Base-by-base conservation (phyloP, 2,113 vertebrate species). In the Etheostoma cragini region DNA sequence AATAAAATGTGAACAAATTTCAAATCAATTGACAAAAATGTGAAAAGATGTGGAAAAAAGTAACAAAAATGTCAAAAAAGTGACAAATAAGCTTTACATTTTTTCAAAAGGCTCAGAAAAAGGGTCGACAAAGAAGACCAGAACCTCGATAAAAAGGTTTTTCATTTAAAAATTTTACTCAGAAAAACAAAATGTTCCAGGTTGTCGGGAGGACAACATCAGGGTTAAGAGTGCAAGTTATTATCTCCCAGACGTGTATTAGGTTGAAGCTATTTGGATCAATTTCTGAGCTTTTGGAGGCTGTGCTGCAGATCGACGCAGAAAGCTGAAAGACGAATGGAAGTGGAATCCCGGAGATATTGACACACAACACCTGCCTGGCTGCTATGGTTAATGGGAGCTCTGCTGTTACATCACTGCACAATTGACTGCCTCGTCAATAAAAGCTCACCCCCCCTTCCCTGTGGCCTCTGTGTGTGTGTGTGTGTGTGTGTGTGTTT, bases 361-460 rank as follows among this genome's bases (percentile, higher is more conserved):
- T 67, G 87, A 86, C 68, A 52, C 73, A 82, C 69, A 87, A 72
- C 81, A 87, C 78, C 88, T 87, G 87, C 78, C 76, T 73, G 74
- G 63, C 70, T 72, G 64, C 79, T 89, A 12, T 82, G 5, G 63
- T 85, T 88, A 88, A 92, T 81, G 76, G 75, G 72, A 72, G 76
- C 69, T 63, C 68, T 76, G 84, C 84, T 83, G 81, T 92, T 93
- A 93, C 90, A 91, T 93, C 91, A 92, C 85, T 81, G 82, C 80
- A 87, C 87, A 87, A 91, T 84, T 80, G 88, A 90, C 87, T 88
- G 87, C 69, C 76, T 89, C 76, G 61, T 88, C 87, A 90, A 93
- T 90, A 90, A 63, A 52, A 76, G 19, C 78, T 47, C 64, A 21
- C 30, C 76, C 81, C 68, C 72, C 26, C 26, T 1, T 8, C 16